Conservation (phyloP, 1,140 invertebrate genomes). For the Saccostrea echinata region DNA sequence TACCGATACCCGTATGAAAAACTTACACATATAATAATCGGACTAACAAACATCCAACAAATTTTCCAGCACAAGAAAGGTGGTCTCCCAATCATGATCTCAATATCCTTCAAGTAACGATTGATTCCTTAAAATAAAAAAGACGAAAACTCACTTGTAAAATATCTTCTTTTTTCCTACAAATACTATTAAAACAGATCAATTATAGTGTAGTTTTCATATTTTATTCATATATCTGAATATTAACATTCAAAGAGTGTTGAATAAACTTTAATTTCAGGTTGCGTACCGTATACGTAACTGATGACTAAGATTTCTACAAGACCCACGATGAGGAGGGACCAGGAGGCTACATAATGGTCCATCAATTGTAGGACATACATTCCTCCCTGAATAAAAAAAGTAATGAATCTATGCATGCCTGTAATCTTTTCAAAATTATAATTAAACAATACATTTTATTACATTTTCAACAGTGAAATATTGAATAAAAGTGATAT, state of each 20-base stretch:
- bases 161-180: neutral
- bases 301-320: conserved; percentile 84
- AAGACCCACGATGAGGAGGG: conserved; percentile 89
- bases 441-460: too few relatives aligned
- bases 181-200: neutral
- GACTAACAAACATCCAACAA: conserved; percentile 67
- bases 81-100: conserved; percentile 66
- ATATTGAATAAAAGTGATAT: too few relatives aligned
- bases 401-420: neutral
- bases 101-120: conserved; percentile 67
- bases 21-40: conserved; percentile 67
- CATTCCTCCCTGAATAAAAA: conserved; percentile 83
- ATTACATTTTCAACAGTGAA: too few relatives aligned
- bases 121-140: conserved; percentile 50
- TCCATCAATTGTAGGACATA: conserved; percentile 92
- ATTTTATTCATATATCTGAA: neutral
- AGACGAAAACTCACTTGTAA: neutral
- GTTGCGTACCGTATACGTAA: conserved; percentile 60
- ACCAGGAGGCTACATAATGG: conserved; percentile 91
- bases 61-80: conserved; percentile 69
- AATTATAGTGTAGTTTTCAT: neutral
- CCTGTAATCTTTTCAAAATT: too few relatives aligned
- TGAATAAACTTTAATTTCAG: neutral
- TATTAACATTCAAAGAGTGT: neutral
- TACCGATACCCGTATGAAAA: neutral